A percentile compares a stretch with the other conserved stretches of the same genome.
Conservation (phyloP, 2,888 invertebrate genomes). For the Helicoverpa assulta region DNA sequence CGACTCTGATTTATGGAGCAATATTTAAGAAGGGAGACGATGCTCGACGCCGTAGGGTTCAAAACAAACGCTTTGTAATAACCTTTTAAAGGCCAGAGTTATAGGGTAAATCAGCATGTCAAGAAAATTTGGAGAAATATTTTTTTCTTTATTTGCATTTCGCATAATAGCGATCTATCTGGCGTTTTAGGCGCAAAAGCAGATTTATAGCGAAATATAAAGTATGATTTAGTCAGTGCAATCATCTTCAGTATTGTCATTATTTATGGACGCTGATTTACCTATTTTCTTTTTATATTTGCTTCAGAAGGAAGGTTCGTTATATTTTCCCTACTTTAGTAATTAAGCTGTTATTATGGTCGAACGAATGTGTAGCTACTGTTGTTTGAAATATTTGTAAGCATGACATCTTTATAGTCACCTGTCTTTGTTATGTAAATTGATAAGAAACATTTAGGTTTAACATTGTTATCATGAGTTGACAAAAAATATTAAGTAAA, state of each 20-base stretch:
- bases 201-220: slow-evolving; percentile 25
- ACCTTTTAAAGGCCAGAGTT: slow-evolving; percentile 58
- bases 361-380: no score
- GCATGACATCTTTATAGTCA: no score
- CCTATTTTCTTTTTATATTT: background rate
- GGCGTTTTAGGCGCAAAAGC: slow-evolving; percentile 29
- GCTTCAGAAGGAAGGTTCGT: no score
- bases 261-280: slow-evolving; percentile 4
- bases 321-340: background rate
- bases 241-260: slow-evolving; percentile 1
- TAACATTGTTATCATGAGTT: no score
- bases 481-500: no score
- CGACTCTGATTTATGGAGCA: slow-evolving; percentile 81
- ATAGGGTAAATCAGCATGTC: slow-evolving; percentile 57
- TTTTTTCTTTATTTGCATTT: slow-evolving; percentile 45
- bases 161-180: slow-evolving; percentile 31
- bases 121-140: slow-evolving; percentile 46
- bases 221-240: slow-evolving; percentile 12
- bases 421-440: no score
- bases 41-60: slow-evolving; percentile 64
- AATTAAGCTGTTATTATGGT: no score
- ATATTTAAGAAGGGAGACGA: slow-evolving; percentile 74
- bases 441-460: no score
- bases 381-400: no score
- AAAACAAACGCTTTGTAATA: slow-evolving; percentile 64